Percentiles rank a stretch among this genome's conserved stretches.
These are phyloP conservation scores for Eupeodes luniger DNA, from an alignment of 2,888 invertebrate species.

Conservation along the genomic window DNA sequence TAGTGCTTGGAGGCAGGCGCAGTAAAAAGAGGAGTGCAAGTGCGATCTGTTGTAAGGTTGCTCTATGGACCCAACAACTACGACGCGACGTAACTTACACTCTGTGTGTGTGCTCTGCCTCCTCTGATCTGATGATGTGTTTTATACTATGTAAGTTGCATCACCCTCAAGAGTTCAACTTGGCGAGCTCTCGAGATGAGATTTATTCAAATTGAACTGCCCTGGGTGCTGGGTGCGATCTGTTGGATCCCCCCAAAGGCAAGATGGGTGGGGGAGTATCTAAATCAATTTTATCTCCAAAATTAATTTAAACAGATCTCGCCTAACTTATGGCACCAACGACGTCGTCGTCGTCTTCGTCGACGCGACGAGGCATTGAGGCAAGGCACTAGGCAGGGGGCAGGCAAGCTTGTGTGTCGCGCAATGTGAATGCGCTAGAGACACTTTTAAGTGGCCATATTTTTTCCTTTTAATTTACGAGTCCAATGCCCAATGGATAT, in stretches of 20 bases:
- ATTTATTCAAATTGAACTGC: slow-evolving; percentile 67
- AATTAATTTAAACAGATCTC: slow-evolving; percentile 72
- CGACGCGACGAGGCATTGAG: too few relatives aligned
- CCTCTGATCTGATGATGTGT: background rate
- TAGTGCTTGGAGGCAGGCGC: too few relatives aligned
- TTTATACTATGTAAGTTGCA: slow-evolving; percentile 29
- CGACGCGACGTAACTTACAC: slow-evolving; percentile 4
- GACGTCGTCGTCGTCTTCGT: too few relatives aligned
- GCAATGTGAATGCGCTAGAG: slow-evolving; percentile 48
- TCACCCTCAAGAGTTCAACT: slow-evolving; percentile 66
- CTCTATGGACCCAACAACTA: slow-evolving; percentile 33
- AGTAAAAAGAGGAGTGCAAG: slow-evolving; percentile 13
- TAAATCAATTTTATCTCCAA: slow-evolving; percentile 75
- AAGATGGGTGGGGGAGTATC: slow-evolving; percentile 46
- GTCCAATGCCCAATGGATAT: background rate
- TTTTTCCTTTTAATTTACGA: slow-evolving; percentile 2
- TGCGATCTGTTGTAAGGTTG: slow-evolving; percentile 35
- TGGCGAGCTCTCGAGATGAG: slow-evolving; percentile 68
- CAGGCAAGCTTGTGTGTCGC: slow-evolving; percentile 16
- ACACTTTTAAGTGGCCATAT: slow-evolving; percentile 65
- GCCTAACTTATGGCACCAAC: slow-evolving; percentile 13
- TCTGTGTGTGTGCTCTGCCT: background rate
- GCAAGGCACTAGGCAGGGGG: background rate
- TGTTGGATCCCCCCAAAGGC: background rate
- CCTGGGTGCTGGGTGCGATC: slow-evolving; percentile 17